These are phyloP conservation scores for Acyrthosiphon pisum DNA, from an alignment of 1,140 invertebrate genomes.

Conservation along the genomic window DNA sequence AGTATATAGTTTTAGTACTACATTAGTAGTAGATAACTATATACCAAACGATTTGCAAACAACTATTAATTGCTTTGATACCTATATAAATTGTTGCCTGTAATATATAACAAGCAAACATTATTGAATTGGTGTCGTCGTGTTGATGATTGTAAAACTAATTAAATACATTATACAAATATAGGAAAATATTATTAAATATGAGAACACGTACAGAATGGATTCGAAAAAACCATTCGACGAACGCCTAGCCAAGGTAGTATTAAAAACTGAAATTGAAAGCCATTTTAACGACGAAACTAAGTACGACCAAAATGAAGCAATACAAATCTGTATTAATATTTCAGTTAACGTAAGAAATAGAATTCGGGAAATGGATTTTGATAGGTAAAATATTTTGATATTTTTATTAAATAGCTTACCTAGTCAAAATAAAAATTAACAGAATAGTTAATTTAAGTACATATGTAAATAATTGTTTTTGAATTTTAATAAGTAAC, in stretches of 20 bases:
- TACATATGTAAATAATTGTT: background rate
- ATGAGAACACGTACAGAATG: constrained; percentile 66
- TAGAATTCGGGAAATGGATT: constrained; percentile 65
- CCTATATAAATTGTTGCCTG: background rate
- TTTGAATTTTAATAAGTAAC: background rate
- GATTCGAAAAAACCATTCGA: constrained; percentile 66
- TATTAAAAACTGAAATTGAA: constrained; percentile 64
- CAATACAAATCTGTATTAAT: constrained; percentile 63
- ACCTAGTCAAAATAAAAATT: background rate
- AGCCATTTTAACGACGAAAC: constrained; percentile 64
- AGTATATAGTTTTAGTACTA: background rate
- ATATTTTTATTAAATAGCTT: background rate
- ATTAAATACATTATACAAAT: background rate
- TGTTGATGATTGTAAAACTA: background rate
- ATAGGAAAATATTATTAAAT: constrained; percentile 62
- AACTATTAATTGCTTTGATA: background rate
- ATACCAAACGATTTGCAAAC: background rate
- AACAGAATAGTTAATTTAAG: background rate
- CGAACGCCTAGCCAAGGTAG: constrained; percentile 64
- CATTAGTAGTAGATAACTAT: background rate
- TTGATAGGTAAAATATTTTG: constrained; percentile 64
- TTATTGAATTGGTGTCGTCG: background rate
- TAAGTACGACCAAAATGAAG: constrained; percentile 64
- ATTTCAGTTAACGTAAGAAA: constrained; percentile 64
- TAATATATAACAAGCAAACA: background rate